Evolutionary conservation across 92 coral and sea anemone species (phyloP), one percentile per base, ranked within the genome.

Genomic region (Diadumene lineata): DNA sequence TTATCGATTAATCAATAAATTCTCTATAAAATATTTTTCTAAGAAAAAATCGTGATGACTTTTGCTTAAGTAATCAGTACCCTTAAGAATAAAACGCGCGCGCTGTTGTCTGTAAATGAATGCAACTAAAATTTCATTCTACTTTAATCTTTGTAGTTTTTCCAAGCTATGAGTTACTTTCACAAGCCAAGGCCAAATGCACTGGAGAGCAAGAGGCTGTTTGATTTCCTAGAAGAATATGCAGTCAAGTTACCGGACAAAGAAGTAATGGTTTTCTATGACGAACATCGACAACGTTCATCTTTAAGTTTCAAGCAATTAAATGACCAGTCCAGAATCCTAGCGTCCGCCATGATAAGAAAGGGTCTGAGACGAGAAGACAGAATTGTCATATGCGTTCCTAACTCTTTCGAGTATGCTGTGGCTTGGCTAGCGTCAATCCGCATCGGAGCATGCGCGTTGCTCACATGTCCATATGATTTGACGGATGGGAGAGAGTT

Each of bases 131-230:
- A n/a, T n/a, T n/a, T n/a, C n/a, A n/a, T n/a, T n/a, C n/a, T n/a
- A n/a, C n/a, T n/a, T n/a, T n/a, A n/a, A n/a, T n/a, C n/a, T n/a
- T n/a, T n/a, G n/a, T n/a, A n/a, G n/a, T n/a, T n/a, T n/a, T n/a
- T n/a, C n/a, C n/a, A n/a, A n/a, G n/a, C n/a, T n/a, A 67, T 77
- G 81, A 77, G 81, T 25, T 77, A 77, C 48, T 66, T 50, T 57
- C 74, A 77, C 57, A 62, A 66, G 46, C 81, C 66, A 34, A 66
- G 81, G 16, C 73, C 73, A 25, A 64, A 51, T 33, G 66, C 81
- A 9, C 66, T 77, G 17, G 81, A 48, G 24, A 50, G 67, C 34
- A 50, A 72, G 27, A 29, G 43, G 30, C 31, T 77, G n/a, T 58
- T 50, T n/a, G 81, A 77, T 24, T 67, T 43, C 32, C 7, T 74